These are phyloP conservation scores for Saturnia pavonia DNA, from an alignment of 2,888 invertebrate genomes.

Conservation along the genomic window DNA sequence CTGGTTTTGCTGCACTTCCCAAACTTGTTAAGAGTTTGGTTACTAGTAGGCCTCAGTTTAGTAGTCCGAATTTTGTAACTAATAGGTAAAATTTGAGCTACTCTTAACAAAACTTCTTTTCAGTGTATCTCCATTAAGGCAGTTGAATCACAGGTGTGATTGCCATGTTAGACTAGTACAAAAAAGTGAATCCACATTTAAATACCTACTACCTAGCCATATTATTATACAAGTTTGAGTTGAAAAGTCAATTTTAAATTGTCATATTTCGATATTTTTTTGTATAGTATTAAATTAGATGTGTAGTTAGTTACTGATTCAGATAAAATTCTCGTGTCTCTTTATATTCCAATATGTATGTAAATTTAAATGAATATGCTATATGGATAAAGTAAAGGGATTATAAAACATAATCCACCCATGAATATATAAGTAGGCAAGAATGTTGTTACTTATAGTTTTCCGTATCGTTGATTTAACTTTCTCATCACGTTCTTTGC, in stretches of 20 bases:
- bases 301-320: neutral
- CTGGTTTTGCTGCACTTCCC: no score
- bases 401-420: constrained; percentile 2
- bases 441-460: neutral
- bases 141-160: neutral
- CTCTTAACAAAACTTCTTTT: no score
- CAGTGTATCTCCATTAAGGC: no score
- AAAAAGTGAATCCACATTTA: neutral
- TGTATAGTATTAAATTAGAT: neutral
- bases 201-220: neutral
- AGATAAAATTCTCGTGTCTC: neutral
- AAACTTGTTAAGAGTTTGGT: no score
- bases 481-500: constrained; percentile 6
- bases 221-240: neutral
- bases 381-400: neutral
- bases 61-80: no score
- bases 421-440: neutral
- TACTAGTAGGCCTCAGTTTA: no score
- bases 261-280: neutral
- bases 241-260: neutral
- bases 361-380: constrained; percentile 5
- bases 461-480: constrained; percentile 9
- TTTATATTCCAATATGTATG: neutral
- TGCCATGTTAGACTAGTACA: no score
- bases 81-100: no score